Conservation (phyloP, 1,140 invertebrate genomes). For the Meloidogyne exigua region DNA sequence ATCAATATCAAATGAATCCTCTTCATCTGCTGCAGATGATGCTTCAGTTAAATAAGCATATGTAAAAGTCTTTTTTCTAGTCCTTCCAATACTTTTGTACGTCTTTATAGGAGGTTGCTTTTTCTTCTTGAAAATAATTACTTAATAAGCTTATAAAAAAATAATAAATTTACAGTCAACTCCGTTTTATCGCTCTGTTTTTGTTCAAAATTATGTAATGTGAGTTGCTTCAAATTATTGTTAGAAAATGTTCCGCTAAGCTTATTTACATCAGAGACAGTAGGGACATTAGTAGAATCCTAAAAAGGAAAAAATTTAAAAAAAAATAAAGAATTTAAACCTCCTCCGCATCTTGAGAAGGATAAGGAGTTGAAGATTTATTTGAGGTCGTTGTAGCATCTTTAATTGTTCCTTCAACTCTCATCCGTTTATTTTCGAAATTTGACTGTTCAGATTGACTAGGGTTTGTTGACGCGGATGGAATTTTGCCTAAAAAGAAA, state of each 20-base stretch:
- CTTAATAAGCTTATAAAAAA: not conserved
- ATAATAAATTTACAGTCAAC: not conserved
- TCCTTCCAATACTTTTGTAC: not conserved
- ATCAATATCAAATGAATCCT: not conserved
- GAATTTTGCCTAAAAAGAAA: not conserved
- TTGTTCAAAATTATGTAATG: not conserved
- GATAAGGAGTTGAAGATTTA: not conserved
- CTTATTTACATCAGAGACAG: not conserved
- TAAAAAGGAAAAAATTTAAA: not conserved
- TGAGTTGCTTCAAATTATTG: not conserved
- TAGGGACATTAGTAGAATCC: not conserved
- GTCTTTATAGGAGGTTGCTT: not conserved
- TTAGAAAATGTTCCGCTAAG: not conserved
- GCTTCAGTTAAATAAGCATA: conserved; percentile 29
- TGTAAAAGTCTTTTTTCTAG: conserved; percentile 7
- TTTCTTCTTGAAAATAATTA: not conserved
- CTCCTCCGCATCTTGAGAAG: not conserved
- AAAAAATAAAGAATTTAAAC: not conserved
- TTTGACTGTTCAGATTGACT: not conserved
- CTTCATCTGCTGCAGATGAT: conserved; percentile 23
- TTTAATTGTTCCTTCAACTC: not conserved
- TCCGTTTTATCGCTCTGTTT: not conserved
- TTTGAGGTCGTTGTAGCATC: not conserved
- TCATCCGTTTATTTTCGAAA: not conserved
- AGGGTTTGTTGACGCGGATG: not conserved